Conservation (phyloP, 2,113 vertebrate genomes). For the Erythrocercus mccallii region DNA sequence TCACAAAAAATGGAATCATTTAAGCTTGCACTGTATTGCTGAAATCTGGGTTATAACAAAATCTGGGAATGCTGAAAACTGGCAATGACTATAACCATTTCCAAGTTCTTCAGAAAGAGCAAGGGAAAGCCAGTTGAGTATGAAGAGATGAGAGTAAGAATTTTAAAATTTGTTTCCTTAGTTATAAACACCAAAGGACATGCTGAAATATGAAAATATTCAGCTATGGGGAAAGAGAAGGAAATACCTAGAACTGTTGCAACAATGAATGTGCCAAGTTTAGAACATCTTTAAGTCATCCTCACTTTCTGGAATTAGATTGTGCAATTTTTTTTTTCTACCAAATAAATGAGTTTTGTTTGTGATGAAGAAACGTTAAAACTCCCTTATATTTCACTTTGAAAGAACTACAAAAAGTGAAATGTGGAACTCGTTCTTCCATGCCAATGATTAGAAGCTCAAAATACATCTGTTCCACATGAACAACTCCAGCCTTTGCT, state of each 20-base stretch:
- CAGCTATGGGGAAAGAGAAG: slow-evolving; percentile 32
- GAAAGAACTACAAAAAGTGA: slow-evolving; percentile 58
- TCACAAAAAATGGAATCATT: accelerated
- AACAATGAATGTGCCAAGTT: slow-evolving; percentile 57
- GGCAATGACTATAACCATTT: too few species aligned
- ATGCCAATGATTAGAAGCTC: slow-evolving; percentile 50
- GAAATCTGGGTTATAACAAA: not conserved
- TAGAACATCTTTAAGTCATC: slow-evolving; percentile 59
- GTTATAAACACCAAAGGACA: not conserved
- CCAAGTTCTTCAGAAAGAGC: not conserved
- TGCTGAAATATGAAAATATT: slow-evolving; percentile 42
- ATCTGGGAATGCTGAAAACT: not conserved
- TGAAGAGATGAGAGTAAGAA: not conserved
- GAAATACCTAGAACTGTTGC: slow-evolving; percentile 69
- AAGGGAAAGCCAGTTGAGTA: not conserved
- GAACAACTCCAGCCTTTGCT: slow-evolving; percentile 40
- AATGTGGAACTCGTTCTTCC: slow-evolving; percentile 68
- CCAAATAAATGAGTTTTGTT: slow-evolving; percentile 20
- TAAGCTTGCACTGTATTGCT: not conserved
- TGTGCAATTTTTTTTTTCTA: slow-evolving; percentile 62
- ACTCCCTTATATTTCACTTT: slow-evolving; percentile 32
- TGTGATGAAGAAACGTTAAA: slow-evolving; percentile 19
- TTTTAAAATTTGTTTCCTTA: not conserved
- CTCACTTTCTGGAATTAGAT: slow-evolving; percentile 73
- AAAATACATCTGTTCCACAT: slow-evolving; percentile 64